Base-by-base conservation (phyloP, 2,797 vertebrate genomes). In the Podargus strigoides region DNA sequence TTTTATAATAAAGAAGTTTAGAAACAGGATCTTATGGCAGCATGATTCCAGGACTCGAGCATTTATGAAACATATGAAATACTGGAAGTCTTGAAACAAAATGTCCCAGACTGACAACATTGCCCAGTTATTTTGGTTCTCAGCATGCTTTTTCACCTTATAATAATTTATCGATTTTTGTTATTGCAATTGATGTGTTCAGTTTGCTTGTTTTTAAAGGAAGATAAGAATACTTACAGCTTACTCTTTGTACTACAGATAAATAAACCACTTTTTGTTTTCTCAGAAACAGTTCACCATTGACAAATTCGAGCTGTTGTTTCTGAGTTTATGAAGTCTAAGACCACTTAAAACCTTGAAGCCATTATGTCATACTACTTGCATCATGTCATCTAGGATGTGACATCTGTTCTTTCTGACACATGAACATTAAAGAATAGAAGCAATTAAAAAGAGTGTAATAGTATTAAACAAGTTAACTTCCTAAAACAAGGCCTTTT, bases 331-430 rank as follows among this genome's bases (percentile, higher is more conserved):
- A 85, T 72, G 46, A 74, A 87, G 58, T 77, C 75, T 49, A 52
- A 89, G 66, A 85, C 41, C 36, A 70, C 46, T 85, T 84, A 69
- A 90, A 74, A 75, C 62, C 42, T 90, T 85, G 60, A 93, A 87
- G 60, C 56, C 53, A 46, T 59, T 64, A 39, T 92, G 92, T 95
- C 84, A 62, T 90, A 67, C 34, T 79, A 26, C 24, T 95, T 94
- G 20, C 53, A 64, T 88, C 49, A 46, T 88, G 82, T 92, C 64
- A 92, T 89, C 94, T 88, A 82, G 89, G 90, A 97, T 96, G 79
- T 82, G 90, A 97, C 85, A 26, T 91, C 89, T 96, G 37, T 91
- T 94, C 93, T 96, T 96, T 78, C 78, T 97, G 83, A 95, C 58
- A 79, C 66, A 55, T 72, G 28, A 87, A 60, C 44, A 55, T 39